phyloP scores from a whole-genome alignment of 1,140 invertebrate species.

The Hermetia illucens region DNA sequence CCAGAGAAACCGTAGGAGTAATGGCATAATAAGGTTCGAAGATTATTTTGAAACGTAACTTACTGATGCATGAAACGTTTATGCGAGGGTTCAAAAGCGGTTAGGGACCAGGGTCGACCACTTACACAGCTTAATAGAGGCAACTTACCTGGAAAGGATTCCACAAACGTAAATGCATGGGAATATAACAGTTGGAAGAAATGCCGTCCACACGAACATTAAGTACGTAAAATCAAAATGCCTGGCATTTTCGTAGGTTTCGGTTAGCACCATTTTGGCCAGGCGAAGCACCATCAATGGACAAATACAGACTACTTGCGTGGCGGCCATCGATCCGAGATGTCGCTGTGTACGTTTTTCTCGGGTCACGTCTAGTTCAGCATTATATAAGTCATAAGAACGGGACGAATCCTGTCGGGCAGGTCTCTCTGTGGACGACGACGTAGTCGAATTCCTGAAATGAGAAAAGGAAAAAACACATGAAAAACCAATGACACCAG shows the following conservation, averaged over 20 bases:
- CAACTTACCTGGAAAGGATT: conserved; percentile 43
- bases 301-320: conserved; percentile 49
- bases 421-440: conserved; percentile 9
- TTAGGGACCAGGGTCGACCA: too few species aligned
- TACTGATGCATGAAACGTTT: too few species aligned
- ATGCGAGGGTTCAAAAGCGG: too few species aligned
- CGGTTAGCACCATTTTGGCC: conserved; percentile 45
- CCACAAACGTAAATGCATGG: conserved; percentile 48
- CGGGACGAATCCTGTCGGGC: conserved; percentile 9
- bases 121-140: too few species aligned
- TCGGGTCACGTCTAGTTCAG: conserved; percentile 43
- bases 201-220: conserved; percentile 55
- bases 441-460: conserved; percentile 21
- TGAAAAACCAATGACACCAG: too few species aligned
- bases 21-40: too few species aligned
- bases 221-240: conserved; percentile 55
- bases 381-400: conserved; percentile 36
- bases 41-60: too few species aligned
- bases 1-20: too few species aligned
- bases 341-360: conserved; percentile 54
- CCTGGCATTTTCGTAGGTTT: conserved; percentile 52
- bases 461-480: too few species aligned
- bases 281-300: conserved; percentile 53
- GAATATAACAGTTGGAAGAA: conserved; percentile 49
- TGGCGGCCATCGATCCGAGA: conserved; percentile 46